A percentile compares a stretch with the other conserved stretches of the same genome.
Evolutionary conservation across 1,140 invertebrate species (phyloP).

Genomic region (Lerema accius): DNA sequence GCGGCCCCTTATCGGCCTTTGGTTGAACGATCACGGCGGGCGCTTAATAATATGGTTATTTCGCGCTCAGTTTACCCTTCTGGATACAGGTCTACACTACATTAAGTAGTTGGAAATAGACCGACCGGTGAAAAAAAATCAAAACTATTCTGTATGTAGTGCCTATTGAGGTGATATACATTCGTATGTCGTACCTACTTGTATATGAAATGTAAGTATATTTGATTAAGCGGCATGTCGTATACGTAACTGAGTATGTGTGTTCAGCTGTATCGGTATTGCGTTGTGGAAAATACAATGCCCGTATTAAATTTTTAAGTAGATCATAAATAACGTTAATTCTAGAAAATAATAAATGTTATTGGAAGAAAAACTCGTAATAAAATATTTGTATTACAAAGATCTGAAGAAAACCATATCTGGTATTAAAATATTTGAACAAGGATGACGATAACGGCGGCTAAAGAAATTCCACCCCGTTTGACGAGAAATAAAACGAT

Average conservation of each 20-base stretch:
- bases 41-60: conserved; percentile 8
- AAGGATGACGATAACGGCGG: too few species aligned
- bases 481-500: too few species aligned
- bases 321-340: not conserved
- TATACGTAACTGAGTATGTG: conserved; percentile 11
- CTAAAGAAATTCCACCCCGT: too few species aligned
- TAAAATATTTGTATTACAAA: too few species aligned
- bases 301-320: too few species aligned
- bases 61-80: not conserved
- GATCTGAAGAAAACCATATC: too few species aligned
- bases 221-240: not conserved
- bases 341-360: not conserved
- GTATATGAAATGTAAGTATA: not conserved
- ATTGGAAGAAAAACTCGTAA: too few species aligned
- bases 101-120: not conserved
- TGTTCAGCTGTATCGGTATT: conserved; percentile 6
- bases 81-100: not conserved
- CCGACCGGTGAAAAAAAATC: conserved; percentile 11
- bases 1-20: conserved; percentile 42
- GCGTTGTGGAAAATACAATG: not conserved
- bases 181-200: not conserved
- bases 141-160: conserved; percentile 12
- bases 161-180: not conserved
- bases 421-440: too few species aligned
- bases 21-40: conserved; percentile 26